These are phyloP conservation scores for Parazoanthus swiftii DNA, from an alignment of 92 coral and sea anemone species.

Conservation along the genomic window DNA sequence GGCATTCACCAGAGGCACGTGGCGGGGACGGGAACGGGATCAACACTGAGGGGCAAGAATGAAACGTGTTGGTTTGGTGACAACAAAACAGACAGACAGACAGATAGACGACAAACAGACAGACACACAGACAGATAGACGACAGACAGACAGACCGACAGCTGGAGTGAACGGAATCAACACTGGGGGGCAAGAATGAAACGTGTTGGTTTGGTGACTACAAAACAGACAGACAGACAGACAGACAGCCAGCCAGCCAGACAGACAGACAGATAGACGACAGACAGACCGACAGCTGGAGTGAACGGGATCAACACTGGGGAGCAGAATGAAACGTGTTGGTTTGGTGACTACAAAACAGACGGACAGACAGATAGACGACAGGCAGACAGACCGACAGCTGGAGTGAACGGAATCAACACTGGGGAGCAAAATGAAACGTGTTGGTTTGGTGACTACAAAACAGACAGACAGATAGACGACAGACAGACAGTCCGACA, in stretches of 20 bases:
- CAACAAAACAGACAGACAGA: not conserved
- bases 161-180: not conserved
- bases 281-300: not conserved
- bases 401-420: not conserved
- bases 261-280: not conserved
- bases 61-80: conserved; percentile 45
- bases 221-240: not conserved
- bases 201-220: conserved; percentile 5
- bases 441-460: conserved; percentile 6
- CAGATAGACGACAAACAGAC: not conserved
- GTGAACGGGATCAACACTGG: not conserved
- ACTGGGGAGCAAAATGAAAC: not conserved
- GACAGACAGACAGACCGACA: not conserved
- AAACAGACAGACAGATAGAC: not conserved
- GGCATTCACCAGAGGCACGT: conserved; percentile 42
- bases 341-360: not conserved
- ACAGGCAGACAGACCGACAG: no score
- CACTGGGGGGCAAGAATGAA: conserved; percentile 7
- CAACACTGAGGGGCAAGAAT: conserved; percentile 33
- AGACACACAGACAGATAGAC: not conserved
- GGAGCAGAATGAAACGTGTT: conserved; percentile 6
- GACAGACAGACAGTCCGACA: not conserved
- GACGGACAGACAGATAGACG: not conserved
- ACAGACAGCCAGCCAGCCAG: not conserved
- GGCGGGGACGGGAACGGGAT: conserved; percentile 30